phyloP scores from a whole-genome alignment of 2,113 vertebrate species.

The Heterochromis multidens region DNA sequence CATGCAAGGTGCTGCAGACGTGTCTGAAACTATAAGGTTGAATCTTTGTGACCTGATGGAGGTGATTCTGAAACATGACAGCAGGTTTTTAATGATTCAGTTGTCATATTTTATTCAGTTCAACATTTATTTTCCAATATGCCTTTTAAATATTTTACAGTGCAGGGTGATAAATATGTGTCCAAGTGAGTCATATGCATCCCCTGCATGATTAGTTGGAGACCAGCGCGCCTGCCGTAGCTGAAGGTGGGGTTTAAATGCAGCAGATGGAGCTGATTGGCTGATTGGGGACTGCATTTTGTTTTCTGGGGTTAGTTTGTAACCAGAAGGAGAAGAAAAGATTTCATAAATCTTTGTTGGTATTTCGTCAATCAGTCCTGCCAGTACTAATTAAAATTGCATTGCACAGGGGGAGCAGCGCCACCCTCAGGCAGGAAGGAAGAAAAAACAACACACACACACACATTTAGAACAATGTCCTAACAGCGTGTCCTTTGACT shows the following conservation, averaged over 20 bases:
- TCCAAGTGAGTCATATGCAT: neutral
- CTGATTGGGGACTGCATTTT: fast-evolving
- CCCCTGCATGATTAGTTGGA: neutral
- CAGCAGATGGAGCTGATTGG: neutral
- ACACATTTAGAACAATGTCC: neutral
- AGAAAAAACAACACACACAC: neutral
- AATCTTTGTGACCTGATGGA: neutral
- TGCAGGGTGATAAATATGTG: neutral
- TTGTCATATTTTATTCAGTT: neutral
- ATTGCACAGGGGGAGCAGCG: neutral
- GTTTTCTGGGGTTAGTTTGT: neutral
- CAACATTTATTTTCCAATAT: neutral
- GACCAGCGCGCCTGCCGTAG: fast-evolving
- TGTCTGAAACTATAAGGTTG: neutral
- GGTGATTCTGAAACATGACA: neutral
- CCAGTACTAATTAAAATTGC: neutral
- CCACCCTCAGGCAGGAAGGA: neutral
- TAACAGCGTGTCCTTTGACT: neutral
- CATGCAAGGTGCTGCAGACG: neutral
- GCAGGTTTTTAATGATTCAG: neutral
- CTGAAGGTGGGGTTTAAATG: neutral
- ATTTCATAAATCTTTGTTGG: neutral
- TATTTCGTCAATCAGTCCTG: neutral
- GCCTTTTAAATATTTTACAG: neutral
- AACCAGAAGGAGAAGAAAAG: neutral